Conservation (phyloP, 2,888 invertebrate species). For the Andrena bucephala region DNA sequence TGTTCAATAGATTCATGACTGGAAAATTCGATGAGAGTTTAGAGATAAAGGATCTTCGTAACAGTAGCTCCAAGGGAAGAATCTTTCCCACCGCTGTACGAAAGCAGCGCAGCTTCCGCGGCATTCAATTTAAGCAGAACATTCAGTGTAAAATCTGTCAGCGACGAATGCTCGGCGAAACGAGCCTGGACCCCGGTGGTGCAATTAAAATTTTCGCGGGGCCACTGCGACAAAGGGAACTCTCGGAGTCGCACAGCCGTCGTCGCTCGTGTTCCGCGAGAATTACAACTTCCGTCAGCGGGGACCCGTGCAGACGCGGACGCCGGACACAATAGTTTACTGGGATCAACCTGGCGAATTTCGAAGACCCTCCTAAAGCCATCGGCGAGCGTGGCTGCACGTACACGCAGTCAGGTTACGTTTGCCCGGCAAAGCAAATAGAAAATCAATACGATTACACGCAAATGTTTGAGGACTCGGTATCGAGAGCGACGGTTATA, state of each 20-base stretch:
- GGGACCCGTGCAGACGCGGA: conserved; percentile 2
- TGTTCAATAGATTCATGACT: too few relatives aligned
- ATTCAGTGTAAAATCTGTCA: neutral
- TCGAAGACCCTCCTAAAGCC: conserved; percentile 42
- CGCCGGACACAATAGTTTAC: conserved; percentile 42
- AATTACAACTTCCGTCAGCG: conserved; percentile 36
- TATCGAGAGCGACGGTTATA: conserved; percentile 19
- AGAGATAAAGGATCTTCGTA: too few relatives aligned
- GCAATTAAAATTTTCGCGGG: neutral
- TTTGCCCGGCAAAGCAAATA: conserved; percentile 37
- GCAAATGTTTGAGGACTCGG: conserved; percentile 44
- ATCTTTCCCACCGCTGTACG: too few relatives aligned
- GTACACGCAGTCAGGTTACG: conserved; percentile 10
- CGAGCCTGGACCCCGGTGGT: neutral
- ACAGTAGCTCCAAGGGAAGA: too few relatives aligned
- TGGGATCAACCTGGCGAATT: conserved; percentile 36
- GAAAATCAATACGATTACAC: conserved; percentile 52
- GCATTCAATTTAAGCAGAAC: too few relatives aligned
- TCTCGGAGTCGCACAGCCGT: conserved; percentile 1
- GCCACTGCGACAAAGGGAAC: neutral
- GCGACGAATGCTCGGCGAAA: neutral
- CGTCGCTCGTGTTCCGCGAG: conserved; percentile 16
- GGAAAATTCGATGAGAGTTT: too few relatives aligned
- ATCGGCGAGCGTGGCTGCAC: conserved; percentile 7
- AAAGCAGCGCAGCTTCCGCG: too few relatives aligned